phyloP scores from a whole-genome alignment of 2,888 invertebrate genomes.

The Ethmia dodecea region DNA sequence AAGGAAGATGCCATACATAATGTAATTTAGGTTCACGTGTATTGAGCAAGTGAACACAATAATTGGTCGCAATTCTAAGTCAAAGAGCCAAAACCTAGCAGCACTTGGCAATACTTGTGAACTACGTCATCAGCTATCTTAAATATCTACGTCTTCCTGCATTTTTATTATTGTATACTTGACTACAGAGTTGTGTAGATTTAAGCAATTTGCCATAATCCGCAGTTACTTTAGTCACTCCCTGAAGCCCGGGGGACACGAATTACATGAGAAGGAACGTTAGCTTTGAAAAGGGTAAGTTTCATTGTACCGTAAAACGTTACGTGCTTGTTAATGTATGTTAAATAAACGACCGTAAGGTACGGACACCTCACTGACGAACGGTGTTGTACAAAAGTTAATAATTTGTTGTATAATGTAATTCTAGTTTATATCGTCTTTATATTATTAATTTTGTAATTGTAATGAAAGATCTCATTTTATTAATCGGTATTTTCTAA shows the following conservation, averaged over 20 bases:
- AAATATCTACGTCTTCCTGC: too few relatives aligned
- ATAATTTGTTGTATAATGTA: slow-evolving; percentile 75
- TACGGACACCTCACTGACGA: slow-evolving; percentile 45
- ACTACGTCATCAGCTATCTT: too few relatives aligned
- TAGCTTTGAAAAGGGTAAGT: slow-evolving; percentile 32
- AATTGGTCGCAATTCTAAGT: too few relatives aligned
- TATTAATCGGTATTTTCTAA: slow-evolving; percentile 78
- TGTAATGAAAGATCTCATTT: slow-evolving; percentile 78
- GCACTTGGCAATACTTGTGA: too few relatives aligned
- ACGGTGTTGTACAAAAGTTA: slow-evolving; percentile 65
- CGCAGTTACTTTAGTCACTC: background rate
- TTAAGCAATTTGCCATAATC: slow-evolving; percentile 16
- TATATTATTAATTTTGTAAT: slow-evolving; percentile 73
- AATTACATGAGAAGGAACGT: slow-evolving; percentile 24
- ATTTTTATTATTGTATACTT: too few relatives aligned
- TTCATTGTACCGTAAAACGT: slow-evolving; percentile 68
- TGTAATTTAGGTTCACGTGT: too few relatives aligned
- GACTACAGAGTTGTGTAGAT: slow-evolving; percentile 4
- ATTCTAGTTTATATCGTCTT: slow-evolving; percentile 72
- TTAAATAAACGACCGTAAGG: slow-evolving; percentile 45
- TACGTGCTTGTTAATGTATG: slow-evolving; percentile 54
- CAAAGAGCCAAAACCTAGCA: too few relatives aligned
- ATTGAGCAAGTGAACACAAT: too few relatives aligned
- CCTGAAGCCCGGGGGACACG: background rate
- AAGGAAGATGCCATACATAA: too few relatives aligned